These are phyloP conservation scores for Callyntrura guangdongensis DNA, from an alignment of 2,888 invertebrate genomes.

Conservation along the genomic window DNA sequence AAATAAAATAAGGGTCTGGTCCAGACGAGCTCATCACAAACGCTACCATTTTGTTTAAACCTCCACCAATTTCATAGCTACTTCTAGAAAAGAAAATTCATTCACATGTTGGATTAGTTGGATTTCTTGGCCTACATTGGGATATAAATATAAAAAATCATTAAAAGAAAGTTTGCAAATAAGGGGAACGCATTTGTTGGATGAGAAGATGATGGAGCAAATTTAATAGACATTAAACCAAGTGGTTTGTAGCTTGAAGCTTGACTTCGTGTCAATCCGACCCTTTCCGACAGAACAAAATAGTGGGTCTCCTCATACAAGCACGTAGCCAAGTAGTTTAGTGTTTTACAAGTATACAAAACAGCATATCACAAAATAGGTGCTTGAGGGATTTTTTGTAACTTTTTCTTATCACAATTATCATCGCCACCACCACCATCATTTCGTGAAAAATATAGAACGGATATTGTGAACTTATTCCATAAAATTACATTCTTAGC, in stretches of 20 bases:
- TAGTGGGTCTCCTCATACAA: neutral
- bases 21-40: neutral
- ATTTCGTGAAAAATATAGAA: slow-evolving; percentile 57
- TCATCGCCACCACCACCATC: neutral
- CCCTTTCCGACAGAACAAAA: neutral
- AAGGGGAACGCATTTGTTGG: neutral
- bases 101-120: neutral
- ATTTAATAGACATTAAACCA: neutral
- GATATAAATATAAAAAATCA: neutral
- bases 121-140: slow-evolving; percentile 24
- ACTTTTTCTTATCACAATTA: neutral
- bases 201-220: neutral
- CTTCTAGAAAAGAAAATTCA: neutral
- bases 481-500: slow-evolving; percentile 42
- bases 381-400: slow-evolving; percentile 22
- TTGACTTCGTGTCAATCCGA: slow-evolving; percentile 1
- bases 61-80: neutral
- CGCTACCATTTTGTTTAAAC: neutral
- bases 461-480: slow-evolving; percentile 74
- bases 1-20: neutral
- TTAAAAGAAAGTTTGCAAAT: slow-evolving; percentile 12
- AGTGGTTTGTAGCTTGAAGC: neutral
- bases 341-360: neutral
- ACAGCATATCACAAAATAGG: neutral
- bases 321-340: neutral